These are phyloP conservation scores for Macquaria ambigua DNA, from an alignment of 2,113 vertebrate species.

Conservation along the genomic window DNA sequence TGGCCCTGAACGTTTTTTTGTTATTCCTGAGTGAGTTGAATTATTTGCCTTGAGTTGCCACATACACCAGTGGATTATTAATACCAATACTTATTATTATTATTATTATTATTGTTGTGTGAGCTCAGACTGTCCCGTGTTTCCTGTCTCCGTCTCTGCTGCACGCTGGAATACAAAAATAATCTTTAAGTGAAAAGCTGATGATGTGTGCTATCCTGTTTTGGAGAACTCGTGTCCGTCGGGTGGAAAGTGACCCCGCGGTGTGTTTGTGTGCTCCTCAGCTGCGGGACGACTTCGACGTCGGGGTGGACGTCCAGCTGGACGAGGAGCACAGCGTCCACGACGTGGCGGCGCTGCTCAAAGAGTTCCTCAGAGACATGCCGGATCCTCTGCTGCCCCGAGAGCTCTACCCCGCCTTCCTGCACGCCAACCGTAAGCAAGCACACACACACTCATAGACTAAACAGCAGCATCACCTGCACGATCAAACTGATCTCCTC, in stretches of 20 bases:
- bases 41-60: background rate
- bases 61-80: too few species aligned
- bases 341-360: slow-evolving; percentile 93
- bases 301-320: slow-evolving; percentile 84
- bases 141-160: slow-evolving; percentile 12
- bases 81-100: too few species aligned
- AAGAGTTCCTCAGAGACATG: slow-evolving; percentile 92
- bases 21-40: too few species aligned
- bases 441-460: background rate
- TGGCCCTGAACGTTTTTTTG: too few species aligned
- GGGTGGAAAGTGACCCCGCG: background rate
- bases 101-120: too few species aligned
- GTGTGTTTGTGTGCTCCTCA: slow-evolving; percentile 23
- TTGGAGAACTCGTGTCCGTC: slow-evolving; percentile 26
- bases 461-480: background rate
- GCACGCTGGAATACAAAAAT: slow-evolving; percentile 19
- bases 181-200: slow-evolving; percentile 22
- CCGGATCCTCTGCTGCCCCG: slow-evolving; percentile 90
- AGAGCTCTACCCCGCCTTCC: slow-evolving; percentile 92
- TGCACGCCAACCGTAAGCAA: slow-evolving; percentile 88
- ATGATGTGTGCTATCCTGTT: slow-evolving; percentile 71
- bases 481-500: background rate
- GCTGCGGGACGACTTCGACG: slow-evolving; percentile 82
- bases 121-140: background rate
- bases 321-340: slow-evolving; percentile 91